Evolutionary conservation across 2,113 vertebrate species (phyloP).

Genomic region (Equus quagga): DNA sequence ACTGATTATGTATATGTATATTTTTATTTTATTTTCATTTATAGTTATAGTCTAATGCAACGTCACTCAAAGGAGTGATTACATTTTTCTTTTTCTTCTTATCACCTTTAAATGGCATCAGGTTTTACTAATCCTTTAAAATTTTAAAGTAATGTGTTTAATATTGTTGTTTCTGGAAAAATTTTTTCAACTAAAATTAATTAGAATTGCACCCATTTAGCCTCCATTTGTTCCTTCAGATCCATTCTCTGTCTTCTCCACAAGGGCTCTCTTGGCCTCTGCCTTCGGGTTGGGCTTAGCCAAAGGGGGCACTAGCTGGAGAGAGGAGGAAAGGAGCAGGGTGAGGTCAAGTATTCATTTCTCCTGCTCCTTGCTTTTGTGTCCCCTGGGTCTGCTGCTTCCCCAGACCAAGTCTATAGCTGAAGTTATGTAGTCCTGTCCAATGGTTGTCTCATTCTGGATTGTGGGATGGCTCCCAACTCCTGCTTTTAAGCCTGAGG

Average conservation of each 20-base stretch:
- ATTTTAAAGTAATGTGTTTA: constrained; percentile 23
- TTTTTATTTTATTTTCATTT: constrained; percentile 75
- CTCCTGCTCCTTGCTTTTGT: background rate
- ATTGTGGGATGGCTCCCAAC: fast-evolving
- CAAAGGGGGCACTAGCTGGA: fast-evolving
- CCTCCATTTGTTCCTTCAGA: background rate
- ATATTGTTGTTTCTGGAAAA: constrained; percentile 63
- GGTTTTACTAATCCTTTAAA: constrained; percentile 66
- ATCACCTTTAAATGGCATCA: constrained; percentile 47
- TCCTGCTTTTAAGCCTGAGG: background rate
- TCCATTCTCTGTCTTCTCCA: background rate
- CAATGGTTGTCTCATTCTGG: background rate
- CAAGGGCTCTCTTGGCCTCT: background rate
- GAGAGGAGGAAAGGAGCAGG: background rate
- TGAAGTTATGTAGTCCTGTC: background rate
- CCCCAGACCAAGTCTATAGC: background rate
- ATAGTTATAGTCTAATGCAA: constrained; percentile 70
- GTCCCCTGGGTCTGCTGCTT: background rate
- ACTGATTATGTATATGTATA: background rate
- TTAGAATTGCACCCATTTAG: constrained; percentile 16
- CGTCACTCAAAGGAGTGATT: constrained; percentile 66
- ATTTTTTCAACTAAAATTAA: constrained; percentile 80
- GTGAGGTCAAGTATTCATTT: background rate
- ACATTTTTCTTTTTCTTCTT: constrained; percentile 65
- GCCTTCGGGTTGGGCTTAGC: background rate